Evolutionary conservation across 2,888 invertebrate genomes (phyloP).

Genomic region (Mesorhabditis belari): DNA sequence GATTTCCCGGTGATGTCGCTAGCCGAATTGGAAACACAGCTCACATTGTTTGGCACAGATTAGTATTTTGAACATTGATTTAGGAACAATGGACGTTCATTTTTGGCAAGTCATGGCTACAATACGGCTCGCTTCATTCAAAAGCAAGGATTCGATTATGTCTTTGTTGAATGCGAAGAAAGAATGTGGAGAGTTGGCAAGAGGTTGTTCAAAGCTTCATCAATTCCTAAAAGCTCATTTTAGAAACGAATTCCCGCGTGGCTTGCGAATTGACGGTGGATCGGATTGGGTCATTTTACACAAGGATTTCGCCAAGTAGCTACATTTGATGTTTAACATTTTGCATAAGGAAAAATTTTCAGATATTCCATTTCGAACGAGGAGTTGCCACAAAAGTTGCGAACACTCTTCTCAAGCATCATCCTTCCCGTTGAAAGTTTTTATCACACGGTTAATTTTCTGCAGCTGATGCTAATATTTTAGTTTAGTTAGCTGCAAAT

Average conservation of each 20-base stretch:
- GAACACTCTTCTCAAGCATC: conserved; percentile 37
- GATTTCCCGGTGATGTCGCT: conserved; percentile 48
- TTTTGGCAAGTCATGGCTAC: conserved; percentile 90
- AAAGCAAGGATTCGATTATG: conserved; percentile 92
- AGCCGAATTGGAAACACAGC: conserved; percentile 37
- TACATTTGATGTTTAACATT: conserved; percentile 53
- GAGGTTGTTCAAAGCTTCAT: conserved; percentile 51
- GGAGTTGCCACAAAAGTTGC: conserved; percentile 30
- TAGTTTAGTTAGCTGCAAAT: conserved; percentile 67
- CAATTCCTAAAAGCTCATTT: neutral
- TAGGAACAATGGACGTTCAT: conserved; percentile 72
- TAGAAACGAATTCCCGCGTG: conserved; percentile 46
- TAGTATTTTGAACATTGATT: neutral
- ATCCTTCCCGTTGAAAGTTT: conserved; percentile 66
- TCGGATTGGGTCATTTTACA: conserved; percentile 95
- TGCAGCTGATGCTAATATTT: neutral
- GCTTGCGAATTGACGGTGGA: conserved; percentile 84
- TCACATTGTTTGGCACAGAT: conserved; percentile 1
- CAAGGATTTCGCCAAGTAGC: conserved; percentile 75
- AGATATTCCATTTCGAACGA: conserved; percentile 12
- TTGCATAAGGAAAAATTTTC: neutral
- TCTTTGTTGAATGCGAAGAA: conserved; percentile 92
- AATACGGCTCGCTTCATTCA: conserved; percentile 74
- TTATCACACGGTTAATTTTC: conserved; percentile 75
- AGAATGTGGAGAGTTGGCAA: conserved; percentile 83